Evolutionary conservation across 2,888 invertebrate genomes (phyloP), one percentile per base, ranked within the genome.

Genomic region (Ormyrus labotus): DNA sequence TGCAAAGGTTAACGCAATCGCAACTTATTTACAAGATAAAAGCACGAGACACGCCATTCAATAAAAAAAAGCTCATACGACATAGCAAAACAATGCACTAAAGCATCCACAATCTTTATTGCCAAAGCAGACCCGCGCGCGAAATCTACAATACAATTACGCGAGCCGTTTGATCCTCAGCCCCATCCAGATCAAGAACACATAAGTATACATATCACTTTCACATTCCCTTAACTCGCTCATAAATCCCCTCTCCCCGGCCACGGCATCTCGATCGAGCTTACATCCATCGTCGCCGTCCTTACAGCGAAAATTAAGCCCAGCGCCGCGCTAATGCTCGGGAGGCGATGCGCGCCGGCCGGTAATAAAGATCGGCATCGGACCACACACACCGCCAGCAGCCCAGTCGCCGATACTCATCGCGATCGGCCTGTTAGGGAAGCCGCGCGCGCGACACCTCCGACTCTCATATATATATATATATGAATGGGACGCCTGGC

Each of bases 331-430:
- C 34, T 9, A 34, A 19, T 13, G 58, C 58, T 7, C 13, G 13
- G 13, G 7, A 2, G 7, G 19, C 58, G 53, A 9, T 19, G 72
- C 53, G 72, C 53, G 73, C 63, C 57, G 13, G 58, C 55, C 19
- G 50, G 47, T 70, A 72, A 73, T 73, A 68, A 71, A 76, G 80
- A 76, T 80, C 76, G 71, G 63, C 63, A 80, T 80, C 61, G 47
- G 80, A 80, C 65, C 65, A 67, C 75, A 70, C 77, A 60, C 60
- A 50, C 45, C 60, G 51, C 19, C 45, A 13, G 34, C 51, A 53
- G n/a, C 11, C 53, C 9, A 19, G 50, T 50, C 34, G 55, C 10
- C 47, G 57, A 68, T 75, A 34, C 45, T 13, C 10, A 60, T 75
- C 75, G 63, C 58, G 68, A 45, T 58, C 70, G 70, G 50, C 19